Evolutionary conservation across 2,113 vertebrate species (phyloP).

Genomic region (Coregonus clupeaformis): DNA sequence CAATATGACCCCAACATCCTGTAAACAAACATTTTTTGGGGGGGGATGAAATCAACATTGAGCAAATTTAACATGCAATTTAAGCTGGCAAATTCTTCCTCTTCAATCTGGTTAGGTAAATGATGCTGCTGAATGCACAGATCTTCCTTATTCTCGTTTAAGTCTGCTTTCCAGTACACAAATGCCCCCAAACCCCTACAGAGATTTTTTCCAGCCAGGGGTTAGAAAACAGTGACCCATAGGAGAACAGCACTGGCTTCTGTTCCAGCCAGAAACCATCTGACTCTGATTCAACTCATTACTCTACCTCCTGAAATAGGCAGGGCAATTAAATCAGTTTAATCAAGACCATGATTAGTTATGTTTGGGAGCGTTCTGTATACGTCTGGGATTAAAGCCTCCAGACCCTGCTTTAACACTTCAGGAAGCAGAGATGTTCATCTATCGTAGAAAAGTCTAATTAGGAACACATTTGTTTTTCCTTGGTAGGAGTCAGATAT

Average conservation of each 20-base stretch:
- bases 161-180: slow-evolving; percentile 38
- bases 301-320: slow-evolving; percentile 65
- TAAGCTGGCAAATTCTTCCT: not conserved
- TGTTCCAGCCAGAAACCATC: slow-evolving; percentile 52
- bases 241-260: not conserved
- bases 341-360: slow-evolving; percentile 64
- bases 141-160: slow-evolving; percentile 9
- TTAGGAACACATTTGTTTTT: too few species aligned
- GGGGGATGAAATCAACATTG: too few species aligned
- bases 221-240: not conserved
- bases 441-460: not conserved
- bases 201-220: slow-evolving; percentile 31
- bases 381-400: slow-evolving; percentile 25
- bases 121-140: slow-evolving; percentile 38
- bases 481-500: too few species aligned
- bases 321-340: slow-evolving; percentile 60
- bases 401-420: slow-evolving; percentile 21
- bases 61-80: not conserved
- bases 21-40: too few species aligned
- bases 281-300: slow-evolving; percentile 58
- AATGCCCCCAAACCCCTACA: slow-evolving; percentile 35
- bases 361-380: slow-evolving; percentile 50
- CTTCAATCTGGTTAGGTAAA: slow-evolving; percentile 39
- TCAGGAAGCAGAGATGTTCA: not conserved
- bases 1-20: too few species aligned